Percentiles rank a stretch among this genome's conserved stretches.
phyloP scores from a whole-genome alignment of 2,797 vertebrate genomes.

The Masticophis lateralis region DNA sequence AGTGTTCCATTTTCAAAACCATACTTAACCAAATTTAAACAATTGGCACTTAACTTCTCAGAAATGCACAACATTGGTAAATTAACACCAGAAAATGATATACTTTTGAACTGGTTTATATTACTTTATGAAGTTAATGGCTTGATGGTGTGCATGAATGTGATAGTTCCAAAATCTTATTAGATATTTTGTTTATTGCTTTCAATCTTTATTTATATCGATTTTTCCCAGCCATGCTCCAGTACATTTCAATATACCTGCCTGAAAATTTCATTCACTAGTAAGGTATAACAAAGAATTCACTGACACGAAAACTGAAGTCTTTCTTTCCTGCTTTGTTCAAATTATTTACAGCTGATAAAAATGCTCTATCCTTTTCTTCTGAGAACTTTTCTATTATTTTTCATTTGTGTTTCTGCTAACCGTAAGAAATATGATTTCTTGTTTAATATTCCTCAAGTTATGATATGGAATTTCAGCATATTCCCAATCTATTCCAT shows the following conservation, averaged over 20 bases:
- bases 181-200: conserved; percentile 34
- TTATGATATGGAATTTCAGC: conserved; percentile 2
- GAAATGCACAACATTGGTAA: conserved; percentile 32
- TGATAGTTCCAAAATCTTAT: background rate
- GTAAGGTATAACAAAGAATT: background rate
- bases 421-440: conserved; percentile 16
- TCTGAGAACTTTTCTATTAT: background rate
- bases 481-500: conserved; percentile 16
- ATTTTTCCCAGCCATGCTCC: background rate
- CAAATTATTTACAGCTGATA: conserved; percentile 17
- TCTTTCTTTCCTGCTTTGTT: background rate
- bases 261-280: conserved; percentile 15
- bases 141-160: background rate
- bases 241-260: conserved; percentile 10
- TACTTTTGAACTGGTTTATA: conserved; percentile 41
- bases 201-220: conserved; percentile 28
- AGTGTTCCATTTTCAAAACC: conserved; percentile 13
- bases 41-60: conserved; percentile 49
- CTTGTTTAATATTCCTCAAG: conserved; percentile 11
- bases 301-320: background rate
- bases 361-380: background rate
- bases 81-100: conserved; percentile 40
- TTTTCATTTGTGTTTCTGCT: conserved; percentile 22
- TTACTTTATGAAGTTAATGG: conserved; percentile 42
- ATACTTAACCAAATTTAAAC: conserved; percentile 38